Evolutionary conservation across 2,888 invertebrate genomes (phyloP), one percentile per base, ranked within the genome.

Genomic region (Drosophila incognita): DNA sequence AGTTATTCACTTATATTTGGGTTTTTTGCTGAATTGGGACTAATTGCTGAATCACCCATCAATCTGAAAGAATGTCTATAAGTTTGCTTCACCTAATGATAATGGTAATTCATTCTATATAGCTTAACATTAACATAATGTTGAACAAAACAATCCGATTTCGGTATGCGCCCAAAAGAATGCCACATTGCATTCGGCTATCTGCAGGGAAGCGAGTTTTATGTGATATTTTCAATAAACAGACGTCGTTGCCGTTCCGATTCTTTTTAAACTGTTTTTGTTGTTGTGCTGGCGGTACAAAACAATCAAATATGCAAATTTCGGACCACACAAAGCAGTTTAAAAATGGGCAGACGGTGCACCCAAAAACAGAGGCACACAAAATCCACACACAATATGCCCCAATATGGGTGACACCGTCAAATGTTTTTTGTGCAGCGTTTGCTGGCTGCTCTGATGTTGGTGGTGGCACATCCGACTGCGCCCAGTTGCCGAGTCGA

Each of bases 251-350:
- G 60, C 51, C 52, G 65, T 51, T 57, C 42, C 15, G 27, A 49
- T 57, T 27, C 66, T 36, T 18, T 65, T 42, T 66, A 21, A 36
- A 54, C 46, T 54, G 53, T 40, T 74, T 51, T 46, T 70, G 53
- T 53, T 67, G 69, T 48, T 60, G 67, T 54, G 60, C 78, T 74
- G 60, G 68, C 73, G 73, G 69, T 77, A 72, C 77, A 89, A 85
- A 85, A 85, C 89, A 85, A 85, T 85, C 85, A 85, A 89, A 89
- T 85, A 85, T 85, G 85, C 79, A 85, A 89, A 85, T 85, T 84
- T 80, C 69, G 63, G 67, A 74, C 72, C 69, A 69, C 46, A 64
- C 61, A 76, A 69, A 66, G 59, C 68, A 72, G 61, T 64, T 66
- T 54, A 48, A 31, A 33, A 53, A 21, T 38, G 31, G 62, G 36